Evolutionary conservation across 2,797 vertebrate genomes (phyloP).

Genomic region (Alcedo quadribrachys): DNA sequence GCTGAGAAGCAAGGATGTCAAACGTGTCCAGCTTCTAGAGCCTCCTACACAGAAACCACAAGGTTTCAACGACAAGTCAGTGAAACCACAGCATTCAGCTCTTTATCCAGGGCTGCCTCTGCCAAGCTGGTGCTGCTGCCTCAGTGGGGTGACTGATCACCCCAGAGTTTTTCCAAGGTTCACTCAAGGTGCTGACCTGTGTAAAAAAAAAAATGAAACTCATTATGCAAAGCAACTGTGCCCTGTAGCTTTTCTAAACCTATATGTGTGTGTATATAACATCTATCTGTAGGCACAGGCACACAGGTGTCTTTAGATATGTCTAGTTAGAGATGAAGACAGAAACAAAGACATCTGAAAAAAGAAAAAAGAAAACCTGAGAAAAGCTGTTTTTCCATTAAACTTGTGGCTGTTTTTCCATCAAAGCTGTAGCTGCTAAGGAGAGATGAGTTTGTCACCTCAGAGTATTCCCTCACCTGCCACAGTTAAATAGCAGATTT

Average conservation of each 20-base stretch:
- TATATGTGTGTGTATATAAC: not conserved
- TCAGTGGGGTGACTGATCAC: conserved; percentile 24
- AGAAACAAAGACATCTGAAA: not conserved
- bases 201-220: conserved; percentile 57
- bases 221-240: conserved; percentile 58
- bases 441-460: not conserved
- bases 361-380: not conserved
- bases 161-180: conserved; percentile 62
- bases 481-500: not conserved
- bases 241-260: not conserved
- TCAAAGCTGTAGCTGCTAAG: not conserved
- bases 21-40: conserved; percentile 44
- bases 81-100: conserved; percentile 52
- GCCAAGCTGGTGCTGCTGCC: conserved; percentile 1
- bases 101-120: conserved; percentile 42
- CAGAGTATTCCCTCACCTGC: not conserved
- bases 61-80: conserved; percentile 32
- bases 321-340: not conserved
- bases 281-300: not conserved
- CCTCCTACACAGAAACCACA: conserved; percentile 75
- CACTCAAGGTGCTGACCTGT: conserved; percentile 63
- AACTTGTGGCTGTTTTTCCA: too few species aligned
- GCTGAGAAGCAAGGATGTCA: conserved; percentile 71
- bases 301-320: rapidly evolving
- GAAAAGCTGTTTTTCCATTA: not conserved